Percentiles rank a stretch among this genome's conserved stretches.
phyloP scores from a whole-genome alignment of 2,888 invertebrate species.

The Tanytarsus gracilentus region DNA sequence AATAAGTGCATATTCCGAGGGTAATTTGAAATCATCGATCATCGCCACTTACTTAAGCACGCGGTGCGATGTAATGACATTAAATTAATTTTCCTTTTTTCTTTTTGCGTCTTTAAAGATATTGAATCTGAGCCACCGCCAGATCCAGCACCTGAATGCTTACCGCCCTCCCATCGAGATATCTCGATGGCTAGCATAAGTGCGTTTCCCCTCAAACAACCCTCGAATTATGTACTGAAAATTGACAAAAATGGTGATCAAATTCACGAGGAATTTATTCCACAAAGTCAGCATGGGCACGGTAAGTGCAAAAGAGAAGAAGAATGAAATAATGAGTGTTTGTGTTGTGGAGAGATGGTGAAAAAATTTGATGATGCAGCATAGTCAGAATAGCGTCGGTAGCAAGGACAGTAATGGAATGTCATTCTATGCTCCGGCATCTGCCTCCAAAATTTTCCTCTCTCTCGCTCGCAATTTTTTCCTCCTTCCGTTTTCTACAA shows the following conservation, averaged over 20 bases:
- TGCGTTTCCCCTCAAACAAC: constrained; percentile 32
- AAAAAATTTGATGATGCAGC: constrained; percentile 25
- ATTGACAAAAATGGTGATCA: constrained; percentile 43
- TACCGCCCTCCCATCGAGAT: constrained; percentile 14
- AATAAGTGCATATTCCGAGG: no score
- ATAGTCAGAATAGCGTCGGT: background rate
- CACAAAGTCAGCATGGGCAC: constrained; percentile 38
- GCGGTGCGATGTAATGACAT: no score
- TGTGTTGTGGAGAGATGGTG: background rate
- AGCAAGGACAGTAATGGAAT: constrained; percentile 14
- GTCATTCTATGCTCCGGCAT: constrained; percentile 17
- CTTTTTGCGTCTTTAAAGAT: no score
- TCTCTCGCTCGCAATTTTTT: background rate
- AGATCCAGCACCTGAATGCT: constrained; percentile 19
- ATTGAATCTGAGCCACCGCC: constrained; percentile 24
- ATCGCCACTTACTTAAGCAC: no score
- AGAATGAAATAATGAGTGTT: constrained; percentile 9
- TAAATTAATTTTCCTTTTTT: no score
- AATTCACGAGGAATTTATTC: constrained; percentile 44
- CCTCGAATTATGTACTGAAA: constrained; percentile 43
- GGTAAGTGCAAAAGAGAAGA: constrained; percentile 31
- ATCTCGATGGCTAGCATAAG: constrained; percentile 24
- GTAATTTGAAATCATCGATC: no score
- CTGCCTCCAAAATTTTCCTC: background rate
- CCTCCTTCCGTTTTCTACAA: background rate